These are phyloP conservation scores for Ceriagrion tenellum DNA, from an alignment of 2,888 invertebrate species.

Conservation along the genomic window DNA sequence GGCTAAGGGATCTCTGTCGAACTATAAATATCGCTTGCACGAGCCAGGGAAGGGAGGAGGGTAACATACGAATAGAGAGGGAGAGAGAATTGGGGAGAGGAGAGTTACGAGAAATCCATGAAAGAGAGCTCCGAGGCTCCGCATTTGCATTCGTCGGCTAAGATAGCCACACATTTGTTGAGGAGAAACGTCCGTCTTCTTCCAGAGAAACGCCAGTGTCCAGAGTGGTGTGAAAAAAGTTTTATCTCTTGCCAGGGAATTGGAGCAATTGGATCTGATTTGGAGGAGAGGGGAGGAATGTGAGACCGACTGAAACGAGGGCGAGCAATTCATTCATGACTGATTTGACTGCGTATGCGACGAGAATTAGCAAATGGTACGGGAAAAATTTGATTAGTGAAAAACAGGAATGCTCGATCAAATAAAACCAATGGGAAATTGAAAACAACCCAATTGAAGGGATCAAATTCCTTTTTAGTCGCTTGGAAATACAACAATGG, in stretches of 20 bases:
- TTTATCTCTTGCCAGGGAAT: not conserved
- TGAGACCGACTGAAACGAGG: not conserved
- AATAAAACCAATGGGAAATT: too few relatives aligned
- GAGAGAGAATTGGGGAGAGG: not conserved
- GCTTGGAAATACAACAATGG: too few relatives aligned
- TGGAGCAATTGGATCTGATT: not conserved
- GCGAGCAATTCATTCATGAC: not conserved
- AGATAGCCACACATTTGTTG: not conserved
- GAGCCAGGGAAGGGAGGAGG: not conserved
- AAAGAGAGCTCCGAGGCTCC: not conserved
- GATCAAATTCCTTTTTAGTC: too few relatives aligned
- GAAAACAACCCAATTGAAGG: too few relatives aligned
- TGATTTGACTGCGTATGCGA: not conserved
- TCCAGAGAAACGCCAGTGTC: not conserved
- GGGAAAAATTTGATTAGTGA: too few relatives aligned
- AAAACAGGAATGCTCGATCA: too few relatives aligned
- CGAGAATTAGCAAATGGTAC: not conserved
- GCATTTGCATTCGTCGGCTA: constrained; percentile 27
- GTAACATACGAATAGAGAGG: not conserved
- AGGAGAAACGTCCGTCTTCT: not conserved
- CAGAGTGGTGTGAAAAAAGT: not conserved
- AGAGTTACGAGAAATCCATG: constrained; percentile 23
- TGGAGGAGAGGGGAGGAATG: not conserved
- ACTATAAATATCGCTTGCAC: constrained; percentile 52
- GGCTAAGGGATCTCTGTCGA: constrained; percentile 47